These are phyloP conservation scores for Brachynemurus nebulosus DNA, from an alignment of 2,888 invertebrate genomes.

Conservation along the genomic window DNA sequence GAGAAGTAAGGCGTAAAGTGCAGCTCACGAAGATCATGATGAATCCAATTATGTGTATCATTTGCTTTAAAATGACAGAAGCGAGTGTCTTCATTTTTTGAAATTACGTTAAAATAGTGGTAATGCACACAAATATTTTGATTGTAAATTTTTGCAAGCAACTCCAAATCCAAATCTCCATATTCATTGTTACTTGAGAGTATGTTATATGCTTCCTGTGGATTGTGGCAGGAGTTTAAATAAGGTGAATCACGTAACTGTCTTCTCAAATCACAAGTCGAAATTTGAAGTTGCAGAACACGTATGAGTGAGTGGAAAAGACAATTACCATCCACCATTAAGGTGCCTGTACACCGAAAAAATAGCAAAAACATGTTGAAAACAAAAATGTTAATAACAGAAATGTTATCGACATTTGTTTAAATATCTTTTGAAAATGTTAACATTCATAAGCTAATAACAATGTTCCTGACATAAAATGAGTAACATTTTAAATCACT, in stretches of 20 bases:
- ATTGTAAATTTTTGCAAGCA: slow-evolving; percentile 25
- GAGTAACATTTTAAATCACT: no score
- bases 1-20: slow-evolving; percentile 11
- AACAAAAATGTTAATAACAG: no score
- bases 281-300: slow-evolving; percentile 25
- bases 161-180: slow-evolving; percentile 25
- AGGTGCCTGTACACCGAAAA: no score
- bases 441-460: no score
- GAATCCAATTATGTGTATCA: slow-evolving; percentile 25
- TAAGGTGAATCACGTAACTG: slow-evolving; percentile 25
- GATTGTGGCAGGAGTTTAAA: slow-evolving; percentile 26
- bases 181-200: slow-evolving; percentile 23
- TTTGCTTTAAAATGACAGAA: slow-evolving; percentile 26
- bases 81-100: slow-evolving; percentile 22
- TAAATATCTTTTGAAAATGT: no score
- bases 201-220: slow-evolving; percentile 24
- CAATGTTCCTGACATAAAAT: no score
- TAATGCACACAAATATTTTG: slow-evolving; percentile 27
- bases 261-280: slow-evolving; percentile 23
- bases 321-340: slow-evolving; percentile 21
- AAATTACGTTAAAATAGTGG: slow-evolving; percentile 21
- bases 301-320: slow-evolving; percentile 22
- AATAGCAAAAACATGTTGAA: no score
- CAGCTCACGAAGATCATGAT: slow-evolving; percentile 21
- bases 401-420: no score